Percentiles rank a stretch among this genome's conserved stretches.
Evolutionary conservation across 2,797 vertebrate species (phyloP).

Genomic region (Coranthus polyacanthus): DNA sequence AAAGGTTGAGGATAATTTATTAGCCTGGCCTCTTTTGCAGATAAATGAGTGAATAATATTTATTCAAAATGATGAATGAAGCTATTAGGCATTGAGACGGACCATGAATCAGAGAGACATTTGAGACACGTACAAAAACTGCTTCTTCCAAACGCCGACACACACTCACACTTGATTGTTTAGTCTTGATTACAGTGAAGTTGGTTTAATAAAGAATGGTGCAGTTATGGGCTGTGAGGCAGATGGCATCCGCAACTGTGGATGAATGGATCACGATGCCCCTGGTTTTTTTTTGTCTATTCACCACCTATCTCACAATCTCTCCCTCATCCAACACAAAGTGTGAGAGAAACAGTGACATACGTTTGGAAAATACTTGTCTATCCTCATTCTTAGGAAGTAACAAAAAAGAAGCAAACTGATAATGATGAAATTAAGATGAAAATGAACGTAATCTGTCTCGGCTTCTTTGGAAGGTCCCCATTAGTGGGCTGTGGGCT

Average conservation of each 20-base stretch:
- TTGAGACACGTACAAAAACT: conserved; percentile 52
- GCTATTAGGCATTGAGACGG: conserved; percentile 58
- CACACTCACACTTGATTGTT: conserved; percentile 33
- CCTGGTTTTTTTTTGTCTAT: conserved; percentile 26
- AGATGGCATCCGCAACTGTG: conserved; percentile 33
- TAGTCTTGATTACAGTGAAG: conserved; percentile 61
- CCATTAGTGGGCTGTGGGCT: conserved; percentile 54
- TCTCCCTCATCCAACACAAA: conserved; percentile 34
- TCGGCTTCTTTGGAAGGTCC: conserved; percentile 29
- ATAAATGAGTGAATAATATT: conserved; percentile 57
- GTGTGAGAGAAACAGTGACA: conserved; percentile 41
- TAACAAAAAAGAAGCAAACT: conserved; percentile 13
- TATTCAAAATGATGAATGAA: conserved; percentile 70
- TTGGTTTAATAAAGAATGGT: conserved; percentile 69
- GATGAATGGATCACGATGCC: conserved; percentile 45
- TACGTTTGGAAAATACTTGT: conserved; percentile 46
- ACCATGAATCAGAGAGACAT: conserved; percentile 55
- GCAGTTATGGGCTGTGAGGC: conserved; percentile 48
- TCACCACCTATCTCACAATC: conserved; percentile 37
- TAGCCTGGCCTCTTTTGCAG: conserved; percentile 40
- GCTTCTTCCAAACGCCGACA: conserved; percentile 24
- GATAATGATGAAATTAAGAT: conserved; percentile 22
- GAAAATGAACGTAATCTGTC: conserved; percentile 40
- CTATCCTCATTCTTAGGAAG: conserved; percentile 21
- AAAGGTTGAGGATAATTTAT: conserved; percentile 36